Base-by-base conservation (phyloP, 2,797 vertebrate species). In the Leucoraja ocellata region DNA sequence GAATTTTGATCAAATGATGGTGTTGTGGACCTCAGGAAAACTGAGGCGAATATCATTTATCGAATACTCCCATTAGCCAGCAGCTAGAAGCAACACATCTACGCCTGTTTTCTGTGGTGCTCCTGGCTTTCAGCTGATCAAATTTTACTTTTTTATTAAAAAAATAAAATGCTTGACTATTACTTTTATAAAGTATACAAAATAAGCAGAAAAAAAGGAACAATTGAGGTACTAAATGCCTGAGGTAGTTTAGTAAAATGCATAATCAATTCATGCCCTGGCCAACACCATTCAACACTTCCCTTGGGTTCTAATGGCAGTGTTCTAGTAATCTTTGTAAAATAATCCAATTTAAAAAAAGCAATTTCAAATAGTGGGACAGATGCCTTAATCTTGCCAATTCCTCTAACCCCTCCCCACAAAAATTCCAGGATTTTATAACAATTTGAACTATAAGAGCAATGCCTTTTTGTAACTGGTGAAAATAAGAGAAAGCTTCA, bases 161-260 rank as follows among this genome's bases (percentile, higher is more conserved):
- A 99, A 99, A 98, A 98, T 98, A 99, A 99, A 99, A 97, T 97
- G 97, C 98, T 99, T 98, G 98, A 98, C 97, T 98, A 98, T 98
- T 97, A 98, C 97, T 97, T 99, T 99, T 99, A 99, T 98, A 99
- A 99, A 99, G 98, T 98, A 99, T 99, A 99, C 98, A 99, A 99
- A 98, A 98, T 98, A 98, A 97, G 97, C 98, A 98, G 98, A 32
- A 4, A 96, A 97, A 97, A 97, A 97, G 94, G 95, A 97, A 96
- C 96, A 96, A 96, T 97, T 99, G 98, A 99, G 98, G 98, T 99
- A 99, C 97, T 98, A 98, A 98, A 98, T 97, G 98, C 98, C 98
- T 99, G 99, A 99, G 99, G 99, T 99, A 99, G 99, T 98, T 98
- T 97, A 97, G 98, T 99, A 99, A 99, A 99, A 99, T 99, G 98